Base-by-base conservation (phyloP, 2,888 invertebrate genomes). In the Amblyteles armatorius region DNA sequence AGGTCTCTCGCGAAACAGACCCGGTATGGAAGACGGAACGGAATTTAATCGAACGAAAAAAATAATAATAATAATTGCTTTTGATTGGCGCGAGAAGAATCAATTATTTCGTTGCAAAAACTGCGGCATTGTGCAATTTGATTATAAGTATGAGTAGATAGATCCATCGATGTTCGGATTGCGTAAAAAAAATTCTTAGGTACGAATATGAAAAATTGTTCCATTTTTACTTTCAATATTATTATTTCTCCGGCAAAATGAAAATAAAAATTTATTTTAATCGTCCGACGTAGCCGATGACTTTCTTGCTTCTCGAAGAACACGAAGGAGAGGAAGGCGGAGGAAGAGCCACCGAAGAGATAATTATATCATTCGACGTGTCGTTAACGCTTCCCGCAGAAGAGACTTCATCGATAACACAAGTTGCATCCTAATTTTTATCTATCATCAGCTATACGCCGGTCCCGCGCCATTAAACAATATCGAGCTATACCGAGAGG, bases 401-500 rank as follows among this genome's bases (percentile, higher is more conserved):
- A n/a, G n/a, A n/a, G n/a, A n/a, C n/a, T n/a, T n/a, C n/a, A n/a
- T n/a, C n/a, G n/a, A n/a, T n/a, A n/a, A n/a, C n/a, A n/a, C n/a
- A n/a, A n/a, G n/a, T n/a, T n/a, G n/a, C n/a, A n/a, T n/a, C n/a
- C n/a, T n/a, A n/a, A n/a, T n/a, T n/a, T n/a, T n/a, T n/a, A n/a
- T n/a, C n/a, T n/a, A n/a, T n/a, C n/a, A n/a, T n/a, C n/a, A n/a
- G n/a, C n/a, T n/a, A n/a, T n/a, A n/a, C n/a, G n/a, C n/a, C n/a
- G n/a, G n/a, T n/a, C n/a, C n/a, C n/a, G n/a, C n/a, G n/a, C n/a
- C n/a, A n/a, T 94, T 93, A 93, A 94, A 94, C 93, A 94, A 93
- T 93, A 93, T 93, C 92, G 92, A 93, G 92, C 92, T 92, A 91
- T 92, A 92, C 90, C 3, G 44, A 48, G 90, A 92, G 91, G 87